These are phyloP conservation scores for Augiades crinisus DNA, from an alignment of 2,888 invertebrate species.

Conservation along the genomic window DNA sequence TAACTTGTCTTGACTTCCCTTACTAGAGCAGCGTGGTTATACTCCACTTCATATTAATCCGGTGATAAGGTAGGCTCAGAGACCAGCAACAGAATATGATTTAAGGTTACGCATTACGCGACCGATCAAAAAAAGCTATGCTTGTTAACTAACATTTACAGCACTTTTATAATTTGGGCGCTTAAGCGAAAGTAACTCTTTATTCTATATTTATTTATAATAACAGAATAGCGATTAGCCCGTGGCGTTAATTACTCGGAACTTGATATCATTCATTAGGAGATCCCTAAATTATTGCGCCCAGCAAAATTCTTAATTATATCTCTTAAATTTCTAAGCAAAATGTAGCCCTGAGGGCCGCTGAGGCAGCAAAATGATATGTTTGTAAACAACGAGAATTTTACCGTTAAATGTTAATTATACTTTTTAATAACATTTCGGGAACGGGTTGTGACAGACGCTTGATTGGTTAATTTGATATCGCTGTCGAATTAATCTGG, in stretches of 20 bases:
- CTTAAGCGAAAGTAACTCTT: neutral
- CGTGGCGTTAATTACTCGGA: conserved; percentile 74
- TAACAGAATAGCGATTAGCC: conserved; percentile 67
- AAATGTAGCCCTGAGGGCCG: conserved; percentile 72
- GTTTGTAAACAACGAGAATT: conserved; percentile 73
- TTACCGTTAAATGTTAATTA: conserved; percentile 70
- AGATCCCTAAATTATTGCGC: conserved; percentile 77
- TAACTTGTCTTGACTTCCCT: no score
- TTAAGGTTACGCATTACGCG: no score
- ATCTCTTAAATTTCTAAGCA: conserved; percentile 80
- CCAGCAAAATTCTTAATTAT: conserved; percentile 80
- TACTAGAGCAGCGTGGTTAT: no score
- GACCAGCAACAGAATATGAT: no score
- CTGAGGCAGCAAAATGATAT: conserved; percentile 75
- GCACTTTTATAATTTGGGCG: no score
- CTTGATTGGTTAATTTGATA: conserved; percentile 42
- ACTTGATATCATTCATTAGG: conserved; percentile 79
- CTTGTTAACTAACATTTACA: no score
- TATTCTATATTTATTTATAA: conserved; percentile 32
- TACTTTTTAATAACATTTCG: conserved; percentile 54
- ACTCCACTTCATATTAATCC: no score
- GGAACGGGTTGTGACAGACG: conserved; percentile 39
- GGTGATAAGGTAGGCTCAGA: no score
- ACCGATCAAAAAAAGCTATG: no score
- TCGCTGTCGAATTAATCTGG: conserved; percentile 8